Base-by-base conservation (phyloP, 2,797 vertebrate species). In the Onychomys torridus region DNA sequence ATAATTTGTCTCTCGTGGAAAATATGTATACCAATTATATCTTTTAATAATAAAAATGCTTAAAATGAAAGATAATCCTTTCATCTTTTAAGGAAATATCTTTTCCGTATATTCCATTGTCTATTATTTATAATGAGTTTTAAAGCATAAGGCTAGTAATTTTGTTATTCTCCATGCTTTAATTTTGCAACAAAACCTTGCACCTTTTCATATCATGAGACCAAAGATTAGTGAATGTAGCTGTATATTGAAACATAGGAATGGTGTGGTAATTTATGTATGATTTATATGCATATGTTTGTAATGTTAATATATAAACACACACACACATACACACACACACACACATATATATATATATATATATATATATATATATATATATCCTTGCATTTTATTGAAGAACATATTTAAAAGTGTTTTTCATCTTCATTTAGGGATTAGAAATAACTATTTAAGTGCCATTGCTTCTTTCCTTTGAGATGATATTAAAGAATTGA, bases 1-100 rank as follows among this genome's bases (percentile, higher is more conserved):
- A 40, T 16, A 59, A 34, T 77, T 59, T 86, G 49, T 55, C 49
- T 89, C 4, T 67, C 2, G 32, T 59, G 12, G 12, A 34, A 78
- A 94, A 13, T 73, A 43, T 9, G 34, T 6, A 57, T 67, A 73
- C 82, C 71, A 55, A 0, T 82, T 95, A 73, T 59, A 34, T 91
- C 32, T 78, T 94, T 91, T 87, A 27, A 92, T 77, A 67, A n/a
- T n/a, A n/a, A n/a, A 81, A 85, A 89, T 89, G 4, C 10, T 16
- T 69, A 91, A 81, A 94, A 52, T 79, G 4, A 94, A 65, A 82
- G 5, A 13, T 14, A 43, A 75, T 0, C n/a, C 1, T 73, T 25
- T 40, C 34, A 59, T 89, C 75, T 81, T 9, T 84, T 59, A 75
- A 84, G 6, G 57, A 13, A 32, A 79, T 0, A 59, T 55, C 7